These are phyloP conservation scores for Prosopocoilus inquinatus DNA, from an alignment of 2,888 invertebrate genomes.

Conservation along the genomic window DNA sequence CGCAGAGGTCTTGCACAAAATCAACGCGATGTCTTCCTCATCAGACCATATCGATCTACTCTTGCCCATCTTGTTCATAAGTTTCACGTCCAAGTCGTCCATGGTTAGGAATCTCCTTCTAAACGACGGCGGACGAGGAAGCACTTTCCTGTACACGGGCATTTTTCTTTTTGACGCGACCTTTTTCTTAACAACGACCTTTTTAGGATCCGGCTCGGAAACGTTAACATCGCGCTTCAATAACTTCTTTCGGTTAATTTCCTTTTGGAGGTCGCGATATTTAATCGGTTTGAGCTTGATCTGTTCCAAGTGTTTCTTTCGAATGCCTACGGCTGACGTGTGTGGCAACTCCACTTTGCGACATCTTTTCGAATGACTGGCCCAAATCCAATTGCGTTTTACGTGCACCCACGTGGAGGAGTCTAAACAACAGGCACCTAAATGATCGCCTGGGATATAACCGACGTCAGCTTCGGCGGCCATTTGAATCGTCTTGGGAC, in stretches of 20 bases:
- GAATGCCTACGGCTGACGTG: constrained; percentile 4
- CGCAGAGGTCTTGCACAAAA: constrained; percentile 65
- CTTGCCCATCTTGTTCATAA: constrained; percentile 61
- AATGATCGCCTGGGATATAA: constrained; percentile 67
- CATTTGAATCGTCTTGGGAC: constrained; percentile 50
- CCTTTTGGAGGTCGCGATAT: constrained; percentile 13
- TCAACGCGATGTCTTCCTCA: constrained; percentile 67
- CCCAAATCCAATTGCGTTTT: constrained; percentile 65
- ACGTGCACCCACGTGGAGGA: constrained; percentile 66
- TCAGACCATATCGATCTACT: constrained; percentile 63
- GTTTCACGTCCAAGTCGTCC: constrained; percentile 65
- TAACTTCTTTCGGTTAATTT: constrained; percentile 14
- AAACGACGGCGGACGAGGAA: constrained; percentile 13
- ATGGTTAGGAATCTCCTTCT: constrained; percentile 40
- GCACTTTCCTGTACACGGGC: constrained; percentile 16
- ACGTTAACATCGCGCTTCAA: constrained; percentile 1
- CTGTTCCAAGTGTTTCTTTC: constrained; percentile 25
- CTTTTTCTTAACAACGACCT: neutral
- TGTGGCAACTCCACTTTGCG: constrained; percentile 1
- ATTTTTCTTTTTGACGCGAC: neutral
- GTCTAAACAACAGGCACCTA: constrained; percentile 72
- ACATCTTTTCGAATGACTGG: constrained; percentile 15
- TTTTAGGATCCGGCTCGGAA: constrained; percentile 15
- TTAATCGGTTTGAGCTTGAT: constrained; percentile 21
- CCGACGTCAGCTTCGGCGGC: constrained; percentile 56